Evolutionary conservation across 2,888 invertebrate species (phyloP), one percentile per base, ranked within the genome.

Genomic region (Erpobdella octoculata): DNA sequence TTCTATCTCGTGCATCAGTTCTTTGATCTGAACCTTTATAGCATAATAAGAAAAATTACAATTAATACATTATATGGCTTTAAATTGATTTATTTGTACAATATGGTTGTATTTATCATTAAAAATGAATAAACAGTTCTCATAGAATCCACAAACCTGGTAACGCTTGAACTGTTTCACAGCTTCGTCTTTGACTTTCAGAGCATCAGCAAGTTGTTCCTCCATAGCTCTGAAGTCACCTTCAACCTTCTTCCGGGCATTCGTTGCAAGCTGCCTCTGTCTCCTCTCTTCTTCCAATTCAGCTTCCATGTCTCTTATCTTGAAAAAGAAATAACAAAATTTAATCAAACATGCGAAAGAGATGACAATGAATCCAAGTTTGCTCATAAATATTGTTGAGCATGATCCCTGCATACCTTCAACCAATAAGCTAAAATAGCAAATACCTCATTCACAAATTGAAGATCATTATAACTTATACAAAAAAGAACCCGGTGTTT

Each of bases 281-380:
- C 95, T 96, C 59, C 95, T 87, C 81, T 97, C 97, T 83, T 97
- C 96, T 78, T 97, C 97, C 72, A 97, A 84, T 81, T 97, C 96
- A 0, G 89, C 90, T 82, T 97, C 96, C 71, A 95, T 85, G 80
- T 97, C 97, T 18, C 95, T 88, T 78, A 96, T 85, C 84, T 84
- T 53, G 21, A 9, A 12, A 53, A 53, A 53, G 21, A 25, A 25
- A 25, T 18, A n/a, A n/a, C n/a, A n/a, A n/a, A n/a, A n/a, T n/a
- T n/a, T n/a, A n/a, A n/a, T n/a, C n/a, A n/a, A n/a, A n/a, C 46
- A 35, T 37, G 36, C n/a, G 35, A 31, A 2, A 28, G 46, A 15
- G 46, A 41, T 41, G 46, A n/a, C n/a, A 15, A n/a, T 12, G 12
- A n/a, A n/a, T 41, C 12, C 12, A 15, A n/a, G 46, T 41, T 12